Conservation (phyloP, 2,113 vertebrate species). For the Pelecanus crispus region DNA sequence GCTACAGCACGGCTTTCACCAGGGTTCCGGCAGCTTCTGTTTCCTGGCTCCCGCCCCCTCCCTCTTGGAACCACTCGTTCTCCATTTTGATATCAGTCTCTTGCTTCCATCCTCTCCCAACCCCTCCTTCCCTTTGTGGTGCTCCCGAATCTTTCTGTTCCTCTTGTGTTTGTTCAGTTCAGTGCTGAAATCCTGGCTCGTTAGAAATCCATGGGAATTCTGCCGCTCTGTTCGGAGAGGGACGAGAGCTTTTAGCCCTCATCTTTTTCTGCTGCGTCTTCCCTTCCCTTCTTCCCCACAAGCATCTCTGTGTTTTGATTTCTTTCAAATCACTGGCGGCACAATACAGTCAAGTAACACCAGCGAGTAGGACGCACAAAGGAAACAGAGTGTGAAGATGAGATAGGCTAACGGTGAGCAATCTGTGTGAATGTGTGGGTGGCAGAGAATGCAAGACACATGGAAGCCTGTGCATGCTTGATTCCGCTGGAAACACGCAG, state of each 20-base stretch:
- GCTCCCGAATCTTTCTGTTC: neutral
- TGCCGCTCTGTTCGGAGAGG: too few species aligned
- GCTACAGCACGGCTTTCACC: neutral
- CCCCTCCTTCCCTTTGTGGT: neutral
- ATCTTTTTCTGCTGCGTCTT: neutral
- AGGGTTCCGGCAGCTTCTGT: neutral
- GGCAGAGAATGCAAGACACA: neutral
- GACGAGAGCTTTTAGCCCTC: neutral
- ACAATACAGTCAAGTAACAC: neutral
- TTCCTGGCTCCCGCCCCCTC: neutral
- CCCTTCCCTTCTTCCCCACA: neutral
- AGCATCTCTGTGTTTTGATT: neutral
- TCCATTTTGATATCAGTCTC: neutral
- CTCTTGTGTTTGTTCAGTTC: neutral
- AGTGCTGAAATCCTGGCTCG: neutral
- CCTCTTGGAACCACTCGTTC: neutral
- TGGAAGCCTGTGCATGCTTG: neutral
- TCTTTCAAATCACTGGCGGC: neutral
- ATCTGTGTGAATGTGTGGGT: neutral
- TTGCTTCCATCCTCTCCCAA: neutral
- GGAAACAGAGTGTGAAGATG: neutral
- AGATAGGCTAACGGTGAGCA: neutral
- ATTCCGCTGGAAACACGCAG: fast-evolving
- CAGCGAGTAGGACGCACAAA: neutral
- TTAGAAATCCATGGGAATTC: neutral